phyloP scores from a whole-genome alignment of 1,140 invertebrate species.

The Microvelia longipes region DNA sequence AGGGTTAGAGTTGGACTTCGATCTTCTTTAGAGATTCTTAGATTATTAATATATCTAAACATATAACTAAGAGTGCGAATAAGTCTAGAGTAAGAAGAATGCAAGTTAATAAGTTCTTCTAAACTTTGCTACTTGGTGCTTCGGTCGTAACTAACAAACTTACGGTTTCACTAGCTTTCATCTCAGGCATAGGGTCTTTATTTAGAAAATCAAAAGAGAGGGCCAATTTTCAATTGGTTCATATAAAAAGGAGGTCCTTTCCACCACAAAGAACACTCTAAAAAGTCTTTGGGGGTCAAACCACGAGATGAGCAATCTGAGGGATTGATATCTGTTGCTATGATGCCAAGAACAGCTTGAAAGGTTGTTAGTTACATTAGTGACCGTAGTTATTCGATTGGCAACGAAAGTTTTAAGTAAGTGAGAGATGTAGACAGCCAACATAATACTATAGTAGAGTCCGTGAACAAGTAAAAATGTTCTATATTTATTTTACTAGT shows the following conservation, averaged over 20 bases:
- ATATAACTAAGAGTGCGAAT: too few relatives aligned
- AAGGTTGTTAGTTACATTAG: conserved; percentile 1
- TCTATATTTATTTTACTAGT: background rate
- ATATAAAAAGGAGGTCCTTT: too few relatives aligned
- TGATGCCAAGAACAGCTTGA: conserved; percentile 10
- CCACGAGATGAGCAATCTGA: conserved; percentile 17
- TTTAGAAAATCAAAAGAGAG: too few relatives aligned
- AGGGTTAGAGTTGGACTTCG: too few relatives aligned
- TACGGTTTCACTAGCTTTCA: too few relatives aligned
- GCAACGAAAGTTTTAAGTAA: conserved; percentile 25
- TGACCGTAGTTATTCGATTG: conserved; percentile 25
- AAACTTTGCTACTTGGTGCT: too few relatives aligned
- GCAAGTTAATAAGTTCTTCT: too few relatives aligned
- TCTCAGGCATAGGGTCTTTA: too few relatives aligned
- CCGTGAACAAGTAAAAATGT: conserved; percentile 13
- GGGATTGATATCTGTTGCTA: conserved; percentile 12
- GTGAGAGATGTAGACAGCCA: conserved; percentile 20
- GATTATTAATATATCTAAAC: too few relatives aligned
- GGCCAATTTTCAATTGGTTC: conserved; percentile 3
- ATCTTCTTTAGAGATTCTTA: too few relatives aligned
- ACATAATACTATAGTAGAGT: background rate
- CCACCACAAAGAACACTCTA: conserved; percentile 6
- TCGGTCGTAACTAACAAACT: too few relatives aligned
- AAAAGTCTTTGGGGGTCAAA: conserved; percentile 4
- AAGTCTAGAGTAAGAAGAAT: too few relatives aligned